Evolutionary conservation across 2,888 invertebrate species (phyloP), one percentile per base, ranked within the genome.

Genomic region (Leucophenga maculata): DNA sequence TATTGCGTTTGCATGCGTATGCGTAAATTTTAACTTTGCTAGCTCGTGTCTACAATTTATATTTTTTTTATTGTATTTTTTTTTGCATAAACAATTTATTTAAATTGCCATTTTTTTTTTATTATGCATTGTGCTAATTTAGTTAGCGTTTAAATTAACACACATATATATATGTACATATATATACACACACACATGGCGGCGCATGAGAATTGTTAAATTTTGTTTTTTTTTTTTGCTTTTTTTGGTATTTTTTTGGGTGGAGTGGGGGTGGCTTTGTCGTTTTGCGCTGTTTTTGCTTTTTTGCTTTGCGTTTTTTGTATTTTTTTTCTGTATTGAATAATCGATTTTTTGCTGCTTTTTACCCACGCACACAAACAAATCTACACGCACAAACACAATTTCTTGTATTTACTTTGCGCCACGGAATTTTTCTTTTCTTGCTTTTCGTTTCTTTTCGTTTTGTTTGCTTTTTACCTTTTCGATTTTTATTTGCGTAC

Each of bases 111-210:
- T n/a, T 26, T 26, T 2, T 52, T 67, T 57, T 74, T 72, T 70
- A 75, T 75, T 75, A 26, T 54, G 71, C 72, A 68, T 72, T 73
- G 62, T 73, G 69, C 71, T 77, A 69, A 64, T 72, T 75, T 77
- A 73, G 26, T 71, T 50, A 72, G 64, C 32, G 62, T 72, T 69
- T 71, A 67, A 64, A 22, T 22, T 20, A 46, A 11, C 60, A 60
- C 32, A 60, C 57, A 72, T 67, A 50, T 3, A 46, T n/a, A 46
- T 8, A 46, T 8, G 46, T 8, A 46, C 50, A 11, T 16, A n/a
- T n/a, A 50, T 18, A n/a, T 13, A 50, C 50, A 50, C 50, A 50
- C 50, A n/a, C 50, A 16, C 50, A 50, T 3, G 1, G 39, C 11
- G 39, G 39, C 39, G 39, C 39, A 39, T 39, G 11, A 39, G 39